phyloP scores from a whole-genome alignment of 2,113 vertebrate species.

The Desmodus rotundus region DNA sequence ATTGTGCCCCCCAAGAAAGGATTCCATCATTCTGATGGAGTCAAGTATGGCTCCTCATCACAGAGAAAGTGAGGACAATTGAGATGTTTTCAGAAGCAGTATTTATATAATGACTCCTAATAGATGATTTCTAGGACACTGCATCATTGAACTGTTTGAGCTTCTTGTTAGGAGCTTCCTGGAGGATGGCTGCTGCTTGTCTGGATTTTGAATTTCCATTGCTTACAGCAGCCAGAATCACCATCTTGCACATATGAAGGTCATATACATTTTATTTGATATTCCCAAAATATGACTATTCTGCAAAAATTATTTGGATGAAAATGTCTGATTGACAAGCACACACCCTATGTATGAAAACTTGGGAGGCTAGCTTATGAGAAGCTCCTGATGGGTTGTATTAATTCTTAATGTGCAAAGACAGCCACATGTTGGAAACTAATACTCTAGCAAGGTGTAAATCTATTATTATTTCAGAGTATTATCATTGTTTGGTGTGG shows the following conservation, averaged over 20 bases:
- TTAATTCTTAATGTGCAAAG: slow-evolving; percentile 68
- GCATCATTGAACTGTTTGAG: neutral
- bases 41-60: neutral
- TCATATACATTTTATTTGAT: neutral
- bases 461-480: slow-evolving; percentile 73
- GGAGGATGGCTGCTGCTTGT: neutral
- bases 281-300: neutral
- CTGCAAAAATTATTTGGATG: slow-evolving; percentile 25
- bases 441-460: slow-evolving; percentile 62
- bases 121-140: neutral
- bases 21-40: neutral
- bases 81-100: neutral
- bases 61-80: neutral
- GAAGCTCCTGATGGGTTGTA: neutral
- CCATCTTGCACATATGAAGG: neutral
- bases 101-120: neutral
- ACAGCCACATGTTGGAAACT: slow-evolving; percentile 43
- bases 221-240: neutral
- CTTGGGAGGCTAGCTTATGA: neutral
- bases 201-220: neutral
- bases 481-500: slow-evolving; percentile 69
- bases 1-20: neutral
- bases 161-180: neutral
- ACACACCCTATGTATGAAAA: neutral
- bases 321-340: neutral